phyloP scores from a whole-genome alignment of 1,140 invertebrate genomes.

The Musca domestica region DNA sequence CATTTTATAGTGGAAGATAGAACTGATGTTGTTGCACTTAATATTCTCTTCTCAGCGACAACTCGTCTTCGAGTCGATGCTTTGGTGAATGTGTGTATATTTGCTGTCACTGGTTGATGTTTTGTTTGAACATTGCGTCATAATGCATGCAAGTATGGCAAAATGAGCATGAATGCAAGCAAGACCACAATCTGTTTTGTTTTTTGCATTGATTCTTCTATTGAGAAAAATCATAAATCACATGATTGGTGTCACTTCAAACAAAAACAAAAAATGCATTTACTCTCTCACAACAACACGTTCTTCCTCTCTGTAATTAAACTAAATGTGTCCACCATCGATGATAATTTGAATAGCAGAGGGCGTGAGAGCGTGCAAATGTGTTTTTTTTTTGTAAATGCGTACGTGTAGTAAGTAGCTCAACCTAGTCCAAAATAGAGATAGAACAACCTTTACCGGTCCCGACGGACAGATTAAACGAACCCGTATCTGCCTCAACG shows the following conservation, averaged over 20 bases:
- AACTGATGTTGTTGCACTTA: too few relatives aligned
- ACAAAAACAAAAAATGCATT: background rate
- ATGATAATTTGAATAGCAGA: background rate
- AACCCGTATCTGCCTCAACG: conserved; percentile 20
- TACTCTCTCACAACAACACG: background rate
- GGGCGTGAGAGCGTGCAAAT: background rate
- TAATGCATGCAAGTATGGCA: too few relatives aligned
- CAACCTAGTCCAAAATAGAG: background rate
- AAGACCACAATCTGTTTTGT: background rate
- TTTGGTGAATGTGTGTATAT: too few relatives aligned
- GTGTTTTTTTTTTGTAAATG: background rate
- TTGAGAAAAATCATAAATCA: conserved; percentile 12
- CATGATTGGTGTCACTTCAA: conserved; percentile 3
- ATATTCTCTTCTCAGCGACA: too few relatives aligned
- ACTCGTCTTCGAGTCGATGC: too few relatives aligned
- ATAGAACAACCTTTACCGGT: background rate
- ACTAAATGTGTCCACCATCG: background rate
- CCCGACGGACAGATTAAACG: background rate
- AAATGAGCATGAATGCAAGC: too few relatives aligned
- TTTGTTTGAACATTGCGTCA: too few relatives aligned
- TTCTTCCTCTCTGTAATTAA: background rate
- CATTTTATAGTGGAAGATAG: too few relatives aligned
- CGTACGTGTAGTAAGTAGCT: background rate
- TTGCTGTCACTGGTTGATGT: too few relatives aligned
- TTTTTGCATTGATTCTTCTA: background rate